These are phyloP conservation scores for Odocoileus hemionus DNA, from an alignment of 2,113 vertebrate genomes.

Conservation along the genomic window DNA sequence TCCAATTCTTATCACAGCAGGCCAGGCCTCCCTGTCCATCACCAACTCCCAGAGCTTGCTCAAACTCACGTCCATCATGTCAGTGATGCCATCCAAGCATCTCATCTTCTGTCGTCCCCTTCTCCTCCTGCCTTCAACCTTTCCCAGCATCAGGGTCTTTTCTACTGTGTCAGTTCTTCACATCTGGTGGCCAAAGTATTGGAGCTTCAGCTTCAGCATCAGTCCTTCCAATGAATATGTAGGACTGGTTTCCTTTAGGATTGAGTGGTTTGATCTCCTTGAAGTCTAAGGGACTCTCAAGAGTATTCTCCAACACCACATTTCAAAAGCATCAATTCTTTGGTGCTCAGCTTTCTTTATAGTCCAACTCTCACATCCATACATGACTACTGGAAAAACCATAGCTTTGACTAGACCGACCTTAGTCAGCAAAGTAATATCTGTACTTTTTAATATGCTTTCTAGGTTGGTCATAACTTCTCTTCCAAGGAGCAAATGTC, in stretches of 20 bases:
- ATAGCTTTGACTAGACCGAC: background rate
- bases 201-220: background rate
- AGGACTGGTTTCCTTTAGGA: background rate
- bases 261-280: background rate
- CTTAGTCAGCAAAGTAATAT: background rate
- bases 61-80: background rate
- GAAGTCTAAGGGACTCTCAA: background rate
- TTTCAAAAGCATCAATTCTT: background rate
- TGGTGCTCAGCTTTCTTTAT: background rate
- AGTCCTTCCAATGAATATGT: background rate
- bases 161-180: background rate
- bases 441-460: background rate
- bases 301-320: background rate
- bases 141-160: background rate
- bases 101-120: background rate
- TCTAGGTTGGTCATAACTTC: background rate
- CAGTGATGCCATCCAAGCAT: background rate
- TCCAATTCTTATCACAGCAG: fast-evolving
- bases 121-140: background rate
- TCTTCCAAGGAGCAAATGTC: background rate
- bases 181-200: background rate
- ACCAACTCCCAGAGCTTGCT: background rate
- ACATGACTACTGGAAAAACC: background rate
- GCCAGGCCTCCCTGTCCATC: background rate
- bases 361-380: background rate